Conservation (phyloP, 2,797 vertebrate genomes). For the Kryptopterus vitreolus region DNA sequence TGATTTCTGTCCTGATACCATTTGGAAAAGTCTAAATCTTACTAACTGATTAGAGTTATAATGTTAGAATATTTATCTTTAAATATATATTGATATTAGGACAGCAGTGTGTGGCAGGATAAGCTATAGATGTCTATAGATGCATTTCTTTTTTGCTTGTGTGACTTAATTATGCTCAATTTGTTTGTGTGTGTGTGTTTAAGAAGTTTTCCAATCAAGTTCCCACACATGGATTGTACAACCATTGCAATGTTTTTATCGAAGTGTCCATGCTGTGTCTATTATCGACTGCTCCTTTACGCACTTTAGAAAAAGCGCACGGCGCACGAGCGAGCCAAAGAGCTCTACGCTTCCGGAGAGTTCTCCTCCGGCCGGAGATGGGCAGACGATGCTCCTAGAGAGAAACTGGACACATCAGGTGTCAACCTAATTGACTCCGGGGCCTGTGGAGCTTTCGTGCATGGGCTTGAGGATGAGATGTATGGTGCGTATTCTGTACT, state of each 20-base stretch:
- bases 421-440: constrained; percentile 96
- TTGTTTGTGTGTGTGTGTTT: too few relatives aligned
- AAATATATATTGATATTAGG: background rate
- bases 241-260: background rate
- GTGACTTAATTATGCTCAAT: too few relatives aligned
- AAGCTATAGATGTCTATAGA: too few relatives aligned
- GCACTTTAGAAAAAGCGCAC: constrained; percentile 89
- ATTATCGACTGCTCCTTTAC: background rate
- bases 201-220: too few relatives aligned
- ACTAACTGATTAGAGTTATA: background rate
- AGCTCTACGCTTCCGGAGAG: constrained; percentile 93
- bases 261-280: background rate
- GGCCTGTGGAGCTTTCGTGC: constrained; percentile 96
- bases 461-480: constrained; percentile 98
- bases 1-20: background rate
- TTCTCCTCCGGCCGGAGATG: constrained; percentile 96
- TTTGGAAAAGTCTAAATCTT: background rate
- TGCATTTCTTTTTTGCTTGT: too few relatives aligned
- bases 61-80: background rate
- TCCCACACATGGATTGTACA: too few relatives aligned
- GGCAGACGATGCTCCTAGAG: constrained; percentile 96
- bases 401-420: constrained; percentile 88
- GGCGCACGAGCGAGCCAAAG: constrained; percentile 93
- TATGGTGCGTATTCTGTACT: constrained; percentile 78
- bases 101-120: background rate